Evolutionary conservation across 1,140 invertebrate species (phyloP), one percentile per base, ranked within the genome.

Genomic region (Zaprionus gabonicus): DNA sequence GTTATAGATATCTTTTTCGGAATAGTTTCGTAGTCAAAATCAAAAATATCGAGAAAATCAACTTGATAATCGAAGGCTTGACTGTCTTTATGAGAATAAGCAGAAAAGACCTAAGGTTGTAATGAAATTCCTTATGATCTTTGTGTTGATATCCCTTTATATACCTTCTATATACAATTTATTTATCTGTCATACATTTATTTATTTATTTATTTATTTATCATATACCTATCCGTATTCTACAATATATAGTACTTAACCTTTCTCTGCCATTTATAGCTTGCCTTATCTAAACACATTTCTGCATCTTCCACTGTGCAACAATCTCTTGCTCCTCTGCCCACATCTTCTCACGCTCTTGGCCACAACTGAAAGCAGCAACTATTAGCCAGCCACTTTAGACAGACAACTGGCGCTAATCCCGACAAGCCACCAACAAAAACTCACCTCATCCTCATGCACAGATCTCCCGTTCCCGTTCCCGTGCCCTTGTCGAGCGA

Each of bases 351-450:
- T 77, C 83, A 87, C 84, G 83, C 73, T 83, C 64, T 46, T 49
- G 57, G 66, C 41, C 57, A 34, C 56, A 41, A 70, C 64, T 65
- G 34, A 10, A n/a, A 69, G 41, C 80, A 83, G 41, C 80, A 83
- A 86, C 83, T 85, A 90, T 88, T 88, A 90, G 85, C 69, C 44
- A 71, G 71, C 79, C 82, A 85, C 82, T 85, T 86, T 82, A 64
- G 63, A 59, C 82, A 86, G 82, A 67, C 82, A 87, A 86, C 75
- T 76, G 76, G 60, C 76, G 76, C 71, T 86, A 86, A 86, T 81
- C 83, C 83, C 66, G 68, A 67, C 63, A 72, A 79, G 63, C 62
- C 56, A 68, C 69, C 59, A 72, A 36, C 68, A 67, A 70, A 56
- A 34, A 38, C 55, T 51, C 31, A 31, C 38, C 41, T n/a, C 57